A percentile compares a stretch with the other conserved stretches of the same genome.
Evolutionary conservation across 2,888 invertebrate species (phyloP).

Genomic region (Dascillus cervinus): DNA sequence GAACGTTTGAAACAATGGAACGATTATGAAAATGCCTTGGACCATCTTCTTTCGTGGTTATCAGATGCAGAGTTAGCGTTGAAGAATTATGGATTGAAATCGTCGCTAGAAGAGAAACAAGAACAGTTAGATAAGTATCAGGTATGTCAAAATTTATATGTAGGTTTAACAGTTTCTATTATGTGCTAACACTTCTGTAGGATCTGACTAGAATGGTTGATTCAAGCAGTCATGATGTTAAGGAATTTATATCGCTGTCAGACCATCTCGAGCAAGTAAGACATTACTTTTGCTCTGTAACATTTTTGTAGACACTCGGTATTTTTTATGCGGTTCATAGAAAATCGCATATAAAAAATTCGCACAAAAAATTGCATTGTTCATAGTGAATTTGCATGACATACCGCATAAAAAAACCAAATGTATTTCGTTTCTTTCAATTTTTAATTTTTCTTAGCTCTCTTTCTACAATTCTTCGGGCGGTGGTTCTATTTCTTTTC

Average conservation of each 20-base stretch:
- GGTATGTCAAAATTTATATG: too few species aligned
- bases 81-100: slow-evolving; percentile 76
- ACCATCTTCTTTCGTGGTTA: slow-evolving; percentile 75
- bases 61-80: slow-evolving; percentile 78
- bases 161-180: slow-evolving; percentile 2
- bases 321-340: too few species aligned
- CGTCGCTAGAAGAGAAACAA: slow-evolving; percentile 82
- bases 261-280: slow-evolving; percentile 83
- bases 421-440: too few species aligned
- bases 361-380: too few species aligned
- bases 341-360: too few species aligned
- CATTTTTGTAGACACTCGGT: too few species aligned
- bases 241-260: slow-evolving; percentile 65
- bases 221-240: slow-evolving; percentile 62
- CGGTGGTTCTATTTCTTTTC: slow-evolving; percentile 8
- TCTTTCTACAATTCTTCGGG: too few species aligned
- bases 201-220: slow-evolving; percentile 69
- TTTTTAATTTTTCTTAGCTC: too few species aligned
- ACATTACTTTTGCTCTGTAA: too few species aligned
- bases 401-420: too few species aligned
- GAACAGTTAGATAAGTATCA: slow-evolving; percentile 86
- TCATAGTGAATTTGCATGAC: too few species aligned
- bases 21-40: slow-evolving; percentile 81
- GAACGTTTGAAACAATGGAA: slow-evolving; percentile 85
- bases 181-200: slow-evolving; percentile 48